Conservation (phyloP, 2,113 vertebrate species). For the Kobus ellipsiprymnus region DNA sequence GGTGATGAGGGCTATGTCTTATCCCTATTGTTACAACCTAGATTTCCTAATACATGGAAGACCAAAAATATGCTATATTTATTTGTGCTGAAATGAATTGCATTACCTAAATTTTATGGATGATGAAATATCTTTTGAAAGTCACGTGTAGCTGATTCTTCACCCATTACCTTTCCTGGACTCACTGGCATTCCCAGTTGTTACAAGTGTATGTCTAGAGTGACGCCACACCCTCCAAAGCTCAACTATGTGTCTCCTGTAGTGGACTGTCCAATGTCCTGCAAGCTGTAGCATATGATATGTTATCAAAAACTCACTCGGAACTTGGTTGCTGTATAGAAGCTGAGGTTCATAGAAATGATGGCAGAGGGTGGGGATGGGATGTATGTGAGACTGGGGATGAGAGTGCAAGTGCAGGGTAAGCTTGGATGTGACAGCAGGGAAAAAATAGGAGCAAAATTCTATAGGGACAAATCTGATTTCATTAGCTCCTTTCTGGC, state of each 20-base stretch:
- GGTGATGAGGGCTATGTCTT: background rate
- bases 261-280: background rate
- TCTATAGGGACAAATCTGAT: background rate
- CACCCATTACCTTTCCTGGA: background rate
- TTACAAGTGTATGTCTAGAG: background rate
- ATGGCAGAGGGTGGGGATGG: accelerated
- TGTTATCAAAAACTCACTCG: background rate
- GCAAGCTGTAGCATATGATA: background rate
- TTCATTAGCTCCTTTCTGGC: background rate
- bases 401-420: accelerated
- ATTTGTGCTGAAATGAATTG: background rate
- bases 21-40: background rate
- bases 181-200: background rate
- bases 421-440: background rate
- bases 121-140: background rate
- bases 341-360: background rate
- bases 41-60: background rate
- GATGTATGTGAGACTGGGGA: background rate
- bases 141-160: background rate
- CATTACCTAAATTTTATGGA: background rate
- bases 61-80: background rate
- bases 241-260: background rate
- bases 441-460: background rate
- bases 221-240: background rate
- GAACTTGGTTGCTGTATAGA: background rate